Conservation (phyloP, 2,113 vertebrate genomes). For the Syngnathus floridae region DNA sequence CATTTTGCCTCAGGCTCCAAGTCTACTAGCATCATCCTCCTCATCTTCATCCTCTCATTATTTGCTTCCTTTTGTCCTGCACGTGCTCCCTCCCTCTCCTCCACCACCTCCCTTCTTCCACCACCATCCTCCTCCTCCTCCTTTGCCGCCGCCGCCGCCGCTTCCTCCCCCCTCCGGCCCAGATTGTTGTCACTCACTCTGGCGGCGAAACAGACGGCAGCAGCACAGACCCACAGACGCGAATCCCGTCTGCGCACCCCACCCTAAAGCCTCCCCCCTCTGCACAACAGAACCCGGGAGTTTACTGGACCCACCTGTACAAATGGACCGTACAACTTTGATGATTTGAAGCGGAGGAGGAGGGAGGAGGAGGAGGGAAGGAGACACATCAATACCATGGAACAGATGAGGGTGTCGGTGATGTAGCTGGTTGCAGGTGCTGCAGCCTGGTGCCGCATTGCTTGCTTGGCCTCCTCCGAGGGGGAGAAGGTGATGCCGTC, state of each 20-base stretch:
- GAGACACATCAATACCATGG: not conserved
- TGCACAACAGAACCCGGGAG: slow-evolving; percentile 9
- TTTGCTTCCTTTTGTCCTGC: slow-evolving; percentile 1
- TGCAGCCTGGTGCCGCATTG: slow-evolving; percentile 81
- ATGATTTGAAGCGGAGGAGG: not conserved
- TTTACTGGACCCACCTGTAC: slow-evolving; percentile 39
- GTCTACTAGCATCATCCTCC: not conserved
- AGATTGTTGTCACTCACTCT: slow-evolving; percentile 49
- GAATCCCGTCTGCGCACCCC: slow-evolving; percentile 33
- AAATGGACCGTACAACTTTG: not conserved
- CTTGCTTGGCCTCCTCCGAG: slow-evolving; percentile 69
- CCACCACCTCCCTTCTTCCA: not conserved
- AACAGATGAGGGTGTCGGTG: slow-evolving; percentile 29
- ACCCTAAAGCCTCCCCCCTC: slow-evolving; percentile 13
- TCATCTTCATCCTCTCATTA: slow-evolving; percentile 2
- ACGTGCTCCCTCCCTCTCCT: slow-evolving; percentile 22
- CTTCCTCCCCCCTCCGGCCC: not conserved
- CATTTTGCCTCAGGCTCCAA: not conserved
- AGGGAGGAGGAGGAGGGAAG: slow-evolving; percentile 49
- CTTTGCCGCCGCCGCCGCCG: not conserved
- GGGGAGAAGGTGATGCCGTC: slow-evolving; percentile 60
- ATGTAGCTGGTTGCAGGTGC: slow-evolving; percentile 58
- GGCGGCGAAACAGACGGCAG: slow-evolving; percentile 63
- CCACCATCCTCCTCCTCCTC: slow-evolving; percentile 4
- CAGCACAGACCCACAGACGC: slow-evolving; percentile 46